phyloP scores from a whole-genome alignment of 2,888 invertebrate species.

The Platycheirus albimanus region DNA sequence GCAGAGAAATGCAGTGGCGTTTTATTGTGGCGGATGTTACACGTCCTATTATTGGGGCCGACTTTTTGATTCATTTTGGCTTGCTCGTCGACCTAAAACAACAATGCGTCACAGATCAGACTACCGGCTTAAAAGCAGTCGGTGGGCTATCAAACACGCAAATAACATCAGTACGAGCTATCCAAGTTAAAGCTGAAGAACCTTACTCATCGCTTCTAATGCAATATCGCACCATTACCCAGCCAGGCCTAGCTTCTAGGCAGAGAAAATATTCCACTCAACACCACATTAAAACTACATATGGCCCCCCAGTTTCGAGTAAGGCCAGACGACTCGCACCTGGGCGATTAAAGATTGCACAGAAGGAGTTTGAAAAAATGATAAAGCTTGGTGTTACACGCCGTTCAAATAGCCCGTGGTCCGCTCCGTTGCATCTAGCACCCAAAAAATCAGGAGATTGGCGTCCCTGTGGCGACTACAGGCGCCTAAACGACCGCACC shows the following conservation, averaged over 20 bases:
- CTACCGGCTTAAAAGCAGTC: neutral
- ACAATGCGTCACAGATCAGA: constrained; percentile 16
- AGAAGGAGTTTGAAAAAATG: constrained; percentile 20
- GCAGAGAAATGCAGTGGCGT: neutral
- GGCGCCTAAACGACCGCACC: constrained; percentile 1
- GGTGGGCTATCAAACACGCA: no score
- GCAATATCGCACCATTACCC: neutral
- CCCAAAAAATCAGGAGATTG: neutral
- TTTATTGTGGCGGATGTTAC: constrained; percentile 21
- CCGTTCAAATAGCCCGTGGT: constrained; percentile 12
- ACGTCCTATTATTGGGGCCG: constrained; percentile 13
- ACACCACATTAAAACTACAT: constrained; percentile 28
- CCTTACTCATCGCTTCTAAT: neutral
- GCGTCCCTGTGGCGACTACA: constrained; percentile 9
- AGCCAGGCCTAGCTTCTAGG: neutral
- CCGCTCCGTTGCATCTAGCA: constrained; percentile 4
- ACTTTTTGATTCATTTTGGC: constrained; percentile 27
- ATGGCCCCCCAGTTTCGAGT: constrained; percentile 8
- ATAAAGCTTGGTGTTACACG: neutral
- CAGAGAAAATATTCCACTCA: constrained; percentile 3
- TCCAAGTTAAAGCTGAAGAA: no score
- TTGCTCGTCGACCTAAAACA: constrained; percentile 8
- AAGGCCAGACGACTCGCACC: constrained; percentile 20
- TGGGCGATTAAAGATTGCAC: constrained; percentile 7
- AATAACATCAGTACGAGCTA: no score